A percentile compares a stretch with the other conserved stretches of the same genome.
Conservation (phyloP, 2,113 vertebrate species). For the Pipra filicauda region DNA sequence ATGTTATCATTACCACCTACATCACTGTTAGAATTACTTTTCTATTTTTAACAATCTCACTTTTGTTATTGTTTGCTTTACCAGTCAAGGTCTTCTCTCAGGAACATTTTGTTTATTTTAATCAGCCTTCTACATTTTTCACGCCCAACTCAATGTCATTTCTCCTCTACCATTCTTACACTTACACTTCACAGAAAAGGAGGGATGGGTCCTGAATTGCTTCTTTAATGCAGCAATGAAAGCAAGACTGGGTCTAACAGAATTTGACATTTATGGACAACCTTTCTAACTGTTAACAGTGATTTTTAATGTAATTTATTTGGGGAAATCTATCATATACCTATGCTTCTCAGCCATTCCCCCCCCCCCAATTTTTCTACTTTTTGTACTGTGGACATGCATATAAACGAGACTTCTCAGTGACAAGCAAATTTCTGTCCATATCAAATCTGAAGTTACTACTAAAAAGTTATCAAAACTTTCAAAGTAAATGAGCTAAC, state of each 20-base stretch:
- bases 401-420: not conserved
- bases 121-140: not conserved
- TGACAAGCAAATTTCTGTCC: not conserved
- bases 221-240: not conserved
- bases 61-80: not conserved
- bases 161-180: not conserved
- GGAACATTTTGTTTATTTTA: not conserved
- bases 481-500: not conserved
- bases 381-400: not conserved
- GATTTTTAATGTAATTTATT: not conserved
- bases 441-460: not conserved
- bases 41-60: not conserved
- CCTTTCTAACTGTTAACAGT: not conserved
- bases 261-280: not conserved
- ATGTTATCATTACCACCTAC: not conserved
- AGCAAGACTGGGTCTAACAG: not conserved
- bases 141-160: not conserved
- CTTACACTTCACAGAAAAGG: not conserved
- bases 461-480: not conserved
- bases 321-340: not conserved
- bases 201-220: not conserved
- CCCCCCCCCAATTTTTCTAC: rapidly evolving
- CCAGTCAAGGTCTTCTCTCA: not conserved
- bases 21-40: not conserved
- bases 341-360: not conserved